Evolutionary conservation across 1,140 invertebrate species (phyloP).

Genomic region (Formica selysi): DNA sequence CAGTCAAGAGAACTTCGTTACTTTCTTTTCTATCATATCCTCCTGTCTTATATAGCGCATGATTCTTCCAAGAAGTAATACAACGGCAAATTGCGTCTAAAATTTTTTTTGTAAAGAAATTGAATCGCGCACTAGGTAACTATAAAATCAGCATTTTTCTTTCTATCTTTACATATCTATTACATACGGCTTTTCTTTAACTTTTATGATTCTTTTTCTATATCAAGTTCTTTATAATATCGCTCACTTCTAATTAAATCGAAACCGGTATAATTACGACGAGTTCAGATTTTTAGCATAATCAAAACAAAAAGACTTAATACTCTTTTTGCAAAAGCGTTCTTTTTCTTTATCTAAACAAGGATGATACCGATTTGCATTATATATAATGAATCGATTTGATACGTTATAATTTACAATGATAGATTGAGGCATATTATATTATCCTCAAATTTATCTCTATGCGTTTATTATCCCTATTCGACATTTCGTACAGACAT

Average conservation of each 20-base stretch:
- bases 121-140: constrained; percentile 23
- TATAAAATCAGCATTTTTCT: constrained; percentile 49
- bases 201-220: constrained; percentile 62
- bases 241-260: constrained; percentile 33
- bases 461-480: constrained; percentile 15
- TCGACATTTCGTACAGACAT: constrained; percentile 19
- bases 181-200: constrained; percentile 51
- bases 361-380: neutral
- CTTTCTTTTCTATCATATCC: constrained; percentile 53
- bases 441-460: neutral
- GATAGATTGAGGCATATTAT: neutral
- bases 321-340: neutral
- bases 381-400: neutral
- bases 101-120: constrained; percentile 23
- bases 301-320: neutral
- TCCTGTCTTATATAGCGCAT: constrained; percentile 51
- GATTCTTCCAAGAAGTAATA: constrained; percentile 34
- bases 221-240: constrained; percentile 37
- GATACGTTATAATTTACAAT: neutral
- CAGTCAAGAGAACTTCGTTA: neutral
- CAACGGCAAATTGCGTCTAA: constrained; percentile 37
- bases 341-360: constrained; percentile 28
- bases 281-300: neutral
- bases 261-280: neutral
- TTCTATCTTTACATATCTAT: constrained; percentile 68